Percentiles rank a stretch among this genome's conserved stretches.
Evolutionary conservation across 2,888 invertebrate species (phyloP).

Genomic region (Macrophya alboannulata): DNA sequence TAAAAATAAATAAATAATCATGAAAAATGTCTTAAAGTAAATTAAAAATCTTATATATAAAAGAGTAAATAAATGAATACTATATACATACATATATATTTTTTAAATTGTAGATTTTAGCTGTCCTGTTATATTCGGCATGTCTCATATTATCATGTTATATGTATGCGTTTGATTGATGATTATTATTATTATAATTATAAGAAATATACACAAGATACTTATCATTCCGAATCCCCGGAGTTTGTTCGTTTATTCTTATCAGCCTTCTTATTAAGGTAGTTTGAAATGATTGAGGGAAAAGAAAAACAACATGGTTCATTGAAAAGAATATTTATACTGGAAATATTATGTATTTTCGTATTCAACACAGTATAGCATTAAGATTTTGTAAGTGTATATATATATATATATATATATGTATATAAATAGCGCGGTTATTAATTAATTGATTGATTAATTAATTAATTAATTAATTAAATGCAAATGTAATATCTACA

Average conservation of each 20-base stretch:
- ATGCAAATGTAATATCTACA: slow-evolving; percentile 19
- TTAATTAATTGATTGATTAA: neutral
- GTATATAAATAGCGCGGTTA: neutral
- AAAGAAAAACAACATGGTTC: neutral
- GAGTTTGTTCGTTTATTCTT: neutral
- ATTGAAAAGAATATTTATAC: neutral
- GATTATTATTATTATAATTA: neutral
- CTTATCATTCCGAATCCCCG: neutral
- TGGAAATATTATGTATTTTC: slow-evolving; percentile 31
- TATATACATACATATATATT: neutral
- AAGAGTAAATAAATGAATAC: neutral
- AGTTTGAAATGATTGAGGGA: neutral
- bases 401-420: neutral
- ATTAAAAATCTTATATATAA: neutral
- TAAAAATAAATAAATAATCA: neutral
- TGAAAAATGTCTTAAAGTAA: neutral
- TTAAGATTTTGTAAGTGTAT: neutral
- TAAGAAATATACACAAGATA: slow-evolving; percentile 1
- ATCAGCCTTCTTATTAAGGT: neutral
- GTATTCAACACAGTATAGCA: slow-evolving; percentile 21
- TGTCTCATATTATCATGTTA: neutral
- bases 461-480: neutral
- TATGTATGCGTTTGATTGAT: neutral
- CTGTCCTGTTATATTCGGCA: neutral
- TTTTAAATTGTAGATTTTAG: neutral